These are phyloP conservation scores for Carettochelys insculpta DNA, from an alignment of 2,113 vertebrate genomes.

Conservation along the genomic window DNA sequence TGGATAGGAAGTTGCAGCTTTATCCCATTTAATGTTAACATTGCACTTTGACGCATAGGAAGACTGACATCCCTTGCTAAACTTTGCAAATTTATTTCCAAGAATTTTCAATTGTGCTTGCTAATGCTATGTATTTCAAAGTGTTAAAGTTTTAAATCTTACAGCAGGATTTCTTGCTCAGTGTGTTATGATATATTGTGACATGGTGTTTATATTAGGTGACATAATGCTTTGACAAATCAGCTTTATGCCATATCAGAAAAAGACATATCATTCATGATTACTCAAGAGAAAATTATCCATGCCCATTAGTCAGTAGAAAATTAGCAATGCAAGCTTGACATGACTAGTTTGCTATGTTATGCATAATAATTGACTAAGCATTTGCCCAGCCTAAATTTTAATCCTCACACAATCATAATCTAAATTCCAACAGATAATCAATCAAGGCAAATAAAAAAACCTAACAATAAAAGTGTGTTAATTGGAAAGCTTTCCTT, in stretches of 20 bases:
- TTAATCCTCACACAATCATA: neutral
- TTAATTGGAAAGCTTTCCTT: neutral
- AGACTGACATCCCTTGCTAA: neutral
- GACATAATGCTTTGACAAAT: neutral
- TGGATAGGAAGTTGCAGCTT: neutral
- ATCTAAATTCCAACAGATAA: constrained; percentile 4
- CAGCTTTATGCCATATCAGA: neutral
- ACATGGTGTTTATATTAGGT: neutral
- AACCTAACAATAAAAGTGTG: neutral
- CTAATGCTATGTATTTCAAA: neutral
- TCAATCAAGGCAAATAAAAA: neutral
- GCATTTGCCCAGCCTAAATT: neutral
- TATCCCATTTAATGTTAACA: rapidly evolving
- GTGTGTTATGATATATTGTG: neutral
- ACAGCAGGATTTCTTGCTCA: neutral
- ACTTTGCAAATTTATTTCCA: neutral
- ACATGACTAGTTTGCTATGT: neutral
- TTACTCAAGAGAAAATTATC: constrained; percentile 19
- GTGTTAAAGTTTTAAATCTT: neutral
- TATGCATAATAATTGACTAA: neutral
- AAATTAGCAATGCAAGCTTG: neutral
- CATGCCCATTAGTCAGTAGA: constrained; percentile 1
- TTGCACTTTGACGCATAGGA: neutral
- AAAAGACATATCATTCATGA: neutral
- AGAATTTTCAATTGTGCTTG: neutral